Conservation (phyloP, 2,888 invertebrate genomes). For the Trichopria drosophilae region DNA sequence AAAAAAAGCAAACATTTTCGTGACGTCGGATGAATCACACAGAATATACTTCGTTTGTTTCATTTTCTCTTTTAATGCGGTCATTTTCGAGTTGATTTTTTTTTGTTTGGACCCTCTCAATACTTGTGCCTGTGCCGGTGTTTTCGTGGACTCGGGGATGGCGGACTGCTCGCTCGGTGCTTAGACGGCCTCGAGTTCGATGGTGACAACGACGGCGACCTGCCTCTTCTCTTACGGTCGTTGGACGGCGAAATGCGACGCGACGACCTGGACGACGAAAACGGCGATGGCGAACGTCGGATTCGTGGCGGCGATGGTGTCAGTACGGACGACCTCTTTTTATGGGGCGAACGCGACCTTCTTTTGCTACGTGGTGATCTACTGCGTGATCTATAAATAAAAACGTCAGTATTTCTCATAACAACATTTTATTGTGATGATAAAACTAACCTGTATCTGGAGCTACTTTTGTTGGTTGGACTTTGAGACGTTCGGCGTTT, state of each 20-base stretch:
- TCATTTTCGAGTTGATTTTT: no score
- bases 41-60: no score
- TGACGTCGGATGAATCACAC: no score
- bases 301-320: conserved; percentile 56
- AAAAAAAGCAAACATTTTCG: no score
- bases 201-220: conserved; percentile 55
- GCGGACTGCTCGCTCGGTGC: conserved; percentile 51
- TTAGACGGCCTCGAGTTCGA: conserved; percentile 49
- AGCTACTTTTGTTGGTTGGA: conserved; percentile 47
- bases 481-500: conserved; percentile 49
- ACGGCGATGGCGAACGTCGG: conserved; percentile 53
- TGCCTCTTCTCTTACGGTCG: conserved; percentile 51
- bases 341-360: conserved; percentile 56
- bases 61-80: no score
- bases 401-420: conserved; percentile 21
- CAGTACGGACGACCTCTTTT: conserved; percentile 50
- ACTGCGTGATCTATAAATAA: conserved; percentile 50
- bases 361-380: conserved; percentile 58
- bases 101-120: conserved; percentile 48
- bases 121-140: conserved; percentile 64
- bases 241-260: conserved; percentile 44
- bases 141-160: conserved; percentile 60
- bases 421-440: conserved; percentile 27
- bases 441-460: conserved; percentile 49
- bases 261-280: conserved; percentile 46